These are phyloP conservation scores for Drosophila histrio DNA, from an alignment of 2,888 invertebrate genomes.

Conservation along the genomic window DNA sequence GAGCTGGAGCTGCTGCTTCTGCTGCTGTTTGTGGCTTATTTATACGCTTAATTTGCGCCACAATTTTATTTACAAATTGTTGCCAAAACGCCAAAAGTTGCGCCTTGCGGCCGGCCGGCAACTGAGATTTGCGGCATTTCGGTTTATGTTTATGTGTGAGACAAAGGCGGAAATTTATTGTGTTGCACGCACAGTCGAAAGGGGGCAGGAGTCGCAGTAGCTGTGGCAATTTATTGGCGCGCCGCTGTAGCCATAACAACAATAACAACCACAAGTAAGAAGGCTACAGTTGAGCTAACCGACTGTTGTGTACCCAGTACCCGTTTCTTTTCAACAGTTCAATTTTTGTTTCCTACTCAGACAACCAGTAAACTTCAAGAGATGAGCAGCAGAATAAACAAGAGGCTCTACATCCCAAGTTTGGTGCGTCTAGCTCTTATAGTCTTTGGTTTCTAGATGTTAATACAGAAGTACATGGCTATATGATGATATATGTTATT, in stretches of 20 bases:
- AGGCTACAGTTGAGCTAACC: neutral
- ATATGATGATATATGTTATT: too few species aligned
- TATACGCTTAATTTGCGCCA: slow-evolving; percentile 83
- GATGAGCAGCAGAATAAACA: too few species aligned
- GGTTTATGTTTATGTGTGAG: slow-evolving; percentile 70
- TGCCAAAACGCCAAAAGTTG: slow-evolving; percentile 68
- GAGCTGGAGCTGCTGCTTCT: slow-evolving; percentile 26
- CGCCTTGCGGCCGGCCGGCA: slow-evolving; percentile 40
- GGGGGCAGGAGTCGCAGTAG: slow-evolving; percentile 6
- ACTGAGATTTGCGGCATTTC: slow-evolving; percentile 75
- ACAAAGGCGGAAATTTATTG: slow-evolving; percentile 75
- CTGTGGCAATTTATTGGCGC: slow-evolving; percentile 64
- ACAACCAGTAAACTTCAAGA: too few species aligned
- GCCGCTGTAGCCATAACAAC: slow-evolving; percentile 20
- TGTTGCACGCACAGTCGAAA: slow-evolving; percentile 40
- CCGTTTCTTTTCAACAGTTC: too few species aligned
- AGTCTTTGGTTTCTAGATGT: too few species aligned
- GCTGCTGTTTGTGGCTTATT: slow-evolving; percentile 76
- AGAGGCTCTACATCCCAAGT: too few species aligned
- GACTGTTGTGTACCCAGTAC: neutral
- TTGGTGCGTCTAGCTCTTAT: too few species aligned
- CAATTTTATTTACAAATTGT: slow-evolving; percentile 83
- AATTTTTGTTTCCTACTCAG: too few species aligned
- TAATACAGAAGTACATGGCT: too few species aligned
- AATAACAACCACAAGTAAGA: slow-evolving; percentile 8